Evolutionary conservation across 1,140 invertebrate species (phyloP), one percentile per base, ranked within the genome.

Genomic region (Scaptomyza montana): DNA sequence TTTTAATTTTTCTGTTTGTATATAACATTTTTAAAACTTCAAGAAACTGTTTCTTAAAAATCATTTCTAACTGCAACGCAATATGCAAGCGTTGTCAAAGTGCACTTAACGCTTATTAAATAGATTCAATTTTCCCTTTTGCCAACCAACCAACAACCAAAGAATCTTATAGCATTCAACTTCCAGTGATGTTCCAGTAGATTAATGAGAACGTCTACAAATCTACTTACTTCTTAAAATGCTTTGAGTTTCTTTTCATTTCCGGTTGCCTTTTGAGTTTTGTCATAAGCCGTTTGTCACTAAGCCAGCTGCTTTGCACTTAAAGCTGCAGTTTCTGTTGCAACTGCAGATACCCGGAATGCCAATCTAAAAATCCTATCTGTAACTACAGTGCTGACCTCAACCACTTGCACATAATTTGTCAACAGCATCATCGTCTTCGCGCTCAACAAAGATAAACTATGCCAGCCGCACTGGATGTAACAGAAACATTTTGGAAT

Each of bases 371-470:
- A 70, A 80, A 55, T 69, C 68, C 50, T 21, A 56, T 79, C 70
- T 69, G 70, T 68, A 77, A 64, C 72, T 64, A 19, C 19, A 7
- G 36, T 41, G 41, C 64, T 72, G 80, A 85, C 80, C 74, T 63
- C 63, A 63, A 53, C 30, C 80, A 70, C 73, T 85, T 21, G 61
- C 36, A 41, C 36, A 39, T 64, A 51, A 46, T 65, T 55, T 56
- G 45, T 65, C 13, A 46, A 21, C 10, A 54, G n/a, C 69, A 77
- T 68, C 53, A 47, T 69, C 49, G 21, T 39, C 39, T 12, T 43
- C 39, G 49, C 55, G 59, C 45, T 47, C 66, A 80, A 71, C 54
- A 67, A 73, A 77, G 76, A 84, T 80, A 63, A 74, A 76, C 60
- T 56, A 49, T 13, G 55, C 30, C 60, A 49, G 9, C 3, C 47